Percentiles rank a stretch among this genome's conserved stretches.
Evolutionary conservation across 2,888 invertebrate genomes (phyloP).

Genomic region (Orthosia gothica): DNA sequence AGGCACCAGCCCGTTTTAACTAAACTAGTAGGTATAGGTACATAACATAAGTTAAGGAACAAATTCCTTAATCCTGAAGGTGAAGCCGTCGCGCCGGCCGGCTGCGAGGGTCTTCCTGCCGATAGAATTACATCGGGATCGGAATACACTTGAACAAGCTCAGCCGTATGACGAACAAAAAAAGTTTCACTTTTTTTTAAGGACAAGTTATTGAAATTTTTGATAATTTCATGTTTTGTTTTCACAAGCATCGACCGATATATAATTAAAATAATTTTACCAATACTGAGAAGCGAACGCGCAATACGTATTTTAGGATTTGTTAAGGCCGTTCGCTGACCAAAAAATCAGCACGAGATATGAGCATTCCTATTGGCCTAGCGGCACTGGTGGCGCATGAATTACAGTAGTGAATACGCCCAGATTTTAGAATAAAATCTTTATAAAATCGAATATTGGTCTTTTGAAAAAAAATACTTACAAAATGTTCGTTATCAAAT

Average conservation of each 20-base stretch:
- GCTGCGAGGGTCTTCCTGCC: constrained; percentile 81
- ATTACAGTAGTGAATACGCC: too few relatives aligned
- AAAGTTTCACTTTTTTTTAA: constrained; percentile 20
- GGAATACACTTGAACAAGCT: constrained; percentile 72
- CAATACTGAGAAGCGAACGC: background rate
- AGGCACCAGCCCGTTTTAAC: too few relatives aligned
- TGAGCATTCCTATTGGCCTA: too few relatives aligned
- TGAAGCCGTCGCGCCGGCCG: constrained; percentile 75
- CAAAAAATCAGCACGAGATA: too few relatives aligned
- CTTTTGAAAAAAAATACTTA: too few relatives aligned
- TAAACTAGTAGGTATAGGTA: background rate
- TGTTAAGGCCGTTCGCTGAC: too few relatives aligned
- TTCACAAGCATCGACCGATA: background rate
- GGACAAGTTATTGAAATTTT: background rate
- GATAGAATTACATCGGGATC: constrained; percentile 82
- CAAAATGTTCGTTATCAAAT: too few relatives aligned
- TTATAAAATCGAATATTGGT: too few relatives aligned
- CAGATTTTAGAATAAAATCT: too few relatives aligned
- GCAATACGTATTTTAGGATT: background rate
- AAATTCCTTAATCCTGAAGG: constrained; percentile 85
- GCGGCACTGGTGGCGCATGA: too few relatives aligned
- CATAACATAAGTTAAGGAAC: constrained; percentile 76
- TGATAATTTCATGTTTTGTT: background rate
- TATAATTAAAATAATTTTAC: background rate
- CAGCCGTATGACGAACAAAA: constrained; percentile 30